Conservation (phyloP, 2,797 vertebrate genomes). For the Pangasius macronema region DNA sequence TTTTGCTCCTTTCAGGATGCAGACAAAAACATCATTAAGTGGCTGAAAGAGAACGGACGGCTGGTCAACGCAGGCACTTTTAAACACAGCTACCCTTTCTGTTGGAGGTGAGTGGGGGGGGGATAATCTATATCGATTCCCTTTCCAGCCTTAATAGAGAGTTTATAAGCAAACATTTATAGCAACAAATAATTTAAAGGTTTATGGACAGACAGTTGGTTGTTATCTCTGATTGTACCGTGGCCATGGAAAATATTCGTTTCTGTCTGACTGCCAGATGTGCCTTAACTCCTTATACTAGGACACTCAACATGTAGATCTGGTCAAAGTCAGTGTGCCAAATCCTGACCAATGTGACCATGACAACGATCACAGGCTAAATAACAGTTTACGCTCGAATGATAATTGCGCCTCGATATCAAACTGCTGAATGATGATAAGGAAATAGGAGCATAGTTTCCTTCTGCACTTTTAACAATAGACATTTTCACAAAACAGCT, state of each 20-base stretch:
- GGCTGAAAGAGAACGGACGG: constrained; percentile 87
- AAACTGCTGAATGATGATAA: neutral
- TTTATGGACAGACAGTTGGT: neutral
- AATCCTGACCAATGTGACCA: neutral
- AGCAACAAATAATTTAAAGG: neutral
- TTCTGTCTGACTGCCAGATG: neutral
- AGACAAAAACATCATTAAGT: constrained; percentile 92
- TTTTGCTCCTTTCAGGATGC: constrained; percentile 80
- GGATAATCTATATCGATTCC: neutral
- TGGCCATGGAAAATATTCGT: neutral
- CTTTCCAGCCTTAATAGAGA: neutral
- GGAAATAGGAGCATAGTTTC: neutral
- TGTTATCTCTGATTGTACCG: neutral
- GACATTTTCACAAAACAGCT: neutral
- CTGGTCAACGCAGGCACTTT: constrained; percentile 80
- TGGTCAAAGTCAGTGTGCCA: neutral
- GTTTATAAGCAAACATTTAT: neutral
- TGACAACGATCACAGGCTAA: neutral
- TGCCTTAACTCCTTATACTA: neutral
- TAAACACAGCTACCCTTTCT: constrained; percentile 97
- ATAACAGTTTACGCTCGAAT: neutral
- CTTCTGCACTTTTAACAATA: neutral
- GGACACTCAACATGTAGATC: neutral
- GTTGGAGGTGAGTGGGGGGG: constrained; percentile 90
- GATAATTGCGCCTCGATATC: neutral